Evolutionary conservation across 2,888 invertebrate species (phyloP), one percentile per base, ranked within the genome.

Genomic region (Eledona agricola): DNA sequence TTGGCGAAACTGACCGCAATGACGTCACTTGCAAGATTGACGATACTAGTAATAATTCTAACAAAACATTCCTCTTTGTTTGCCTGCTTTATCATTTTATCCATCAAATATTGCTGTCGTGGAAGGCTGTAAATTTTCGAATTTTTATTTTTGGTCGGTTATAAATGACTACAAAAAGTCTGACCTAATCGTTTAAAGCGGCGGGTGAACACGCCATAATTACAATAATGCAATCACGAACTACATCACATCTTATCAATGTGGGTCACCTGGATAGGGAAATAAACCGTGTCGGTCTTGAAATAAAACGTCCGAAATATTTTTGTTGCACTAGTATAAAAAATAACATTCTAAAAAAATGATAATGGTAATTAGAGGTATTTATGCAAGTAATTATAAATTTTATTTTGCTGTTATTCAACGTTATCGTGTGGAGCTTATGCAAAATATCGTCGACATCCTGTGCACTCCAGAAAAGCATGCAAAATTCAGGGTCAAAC

Each of bases 171-270:
- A 7, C 15, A 22, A 11, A 51, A 47, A 34, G 42, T 47, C 32
- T 26, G 35, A 47, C 42, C 32, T 42, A 16, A 6, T 23, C 22
- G 17, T 15, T 37, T 25, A n/a, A n/a, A n/a, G n/a, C n/a, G 31
- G 20, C 12, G 13, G 37, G 25, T 10, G 26, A 34, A 25, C 49
- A 54, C 54, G 49, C 49, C 42, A 54, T 54, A 42, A 53, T 16
- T 26, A 43, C 38, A 32, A 35, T 12, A 22, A 19, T 20, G 34
- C 29, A 49, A 54, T 49, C 54, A 35, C 49, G 40, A 29, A 31
- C 52, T 26, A 45, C 34, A 37, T 52, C 38, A 46, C 54, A 45
- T 29, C 22, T 40, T 46, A 59, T 59, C 57, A 47, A 59, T 51
- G 25, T 32, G 35, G 59, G 59, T 59, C 57, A 55, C 55, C 50